phyloP scores from a whole-genome alignment of 2,113 vertebrate species.

The Rhinichthys klamathensis region DNA sequence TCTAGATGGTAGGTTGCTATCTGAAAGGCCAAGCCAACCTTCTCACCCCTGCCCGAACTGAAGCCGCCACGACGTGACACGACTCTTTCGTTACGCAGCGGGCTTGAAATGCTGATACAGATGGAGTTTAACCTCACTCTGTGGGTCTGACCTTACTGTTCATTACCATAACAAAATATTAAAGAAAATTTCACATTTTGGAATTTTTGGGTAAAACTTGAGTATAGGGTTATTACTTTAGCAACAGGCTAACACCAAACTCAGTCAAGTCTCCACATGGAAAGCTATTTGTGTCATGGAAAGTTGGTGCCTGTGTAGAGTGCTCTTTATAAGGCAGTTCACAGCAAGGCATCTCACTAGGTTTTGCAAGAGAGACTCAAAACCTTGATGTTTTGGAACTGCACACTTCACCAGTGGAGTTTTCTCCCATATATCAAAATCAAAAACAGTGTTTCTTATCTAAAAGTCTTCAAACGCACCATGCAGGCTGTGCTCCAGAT shows the following conservation, averaged over 20 bases:
- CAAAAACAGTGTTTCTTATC: too few species aligned
- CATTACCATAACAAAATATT: not conserved
- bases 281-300: too few species aligned
- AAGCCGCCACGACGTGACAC: not conserved
- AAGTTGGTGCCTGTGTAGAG: too few species aligned
- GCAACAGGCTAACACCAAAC: not conserved
- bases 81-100: not conserved
- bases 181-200: too few species aligned
- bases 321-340: too few species aligned
- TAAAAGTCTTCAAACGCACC: conserved; percentile 73
- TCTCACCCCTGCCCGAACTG: not conserved
- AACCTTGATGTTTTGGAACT: not conserved
- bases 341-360: not conserved
- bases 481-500: conserved; percentile 99
- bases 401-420: not conserved
- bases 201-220: not conserved
- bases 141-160: not conserved
- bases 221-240: not conserved
- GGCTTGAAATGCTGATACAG: conserved; percentile 27
- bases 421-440: not conserved
- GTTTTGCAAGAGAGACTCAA: not conserved
- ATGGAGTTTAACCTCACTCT: not conserved
- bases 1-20: not conserved
- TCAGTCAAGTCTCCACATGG: not conserved
- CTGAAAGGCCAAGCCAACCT: conserved; percentile 25